Evolutionary conservation across 2,888 invertebrate species (phyloP), one percentile per base, ranked within the genome.

Genomic region (Teinopalpus imperialis): DNA sequence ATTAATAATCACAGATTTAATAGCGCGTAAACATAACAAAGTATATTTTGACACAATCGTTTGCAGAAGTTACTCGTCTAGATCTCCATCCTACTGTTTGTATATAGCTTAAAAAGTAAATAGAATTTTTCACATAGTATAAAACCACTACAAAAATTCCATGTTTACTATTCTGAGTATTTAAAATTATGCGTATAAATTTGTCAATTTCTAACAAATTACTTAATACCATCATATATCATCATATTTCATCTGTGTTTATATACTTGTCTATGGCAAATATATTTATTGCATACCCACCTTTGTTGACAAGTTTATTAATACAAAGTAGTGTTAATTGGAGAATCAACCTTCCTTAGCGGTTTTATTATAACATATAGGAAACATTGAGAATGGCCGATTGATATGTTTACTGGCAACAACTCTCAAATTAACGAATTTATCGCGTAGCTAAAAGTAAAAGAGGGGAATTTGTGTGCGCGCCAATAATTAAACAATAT

Each of bases 341-440:
- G 32, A 47, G 44, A 48, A 32, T 51, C 39, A 43, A 46, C 43
- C 49, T 44, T 47, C 50, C 48, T 46, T 63, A 60, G 56, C 53
- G 59, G 54, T 51, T 53, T 43, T 55, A 52, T 56, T 58, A 52
- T 62, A 61, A 51, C 52, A 54, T 54, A 51, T 61, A 58, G 52
- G 57, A 59, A 74, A 73, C 62, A 68, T 68, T 79, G 86, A 86
- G 85, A 86, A 83, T 66, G 65, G 87, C 87, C 87, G 81, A 86
- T 77, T 69, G 67, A 88, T 88, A 88, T 88, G 87, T 88, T 87
- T 85, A 79, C 74, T 70, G 87, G 87, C 87, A 81, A 78, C 79
- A 81, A 78, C 80, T 86, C 85, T 77, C 70, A 70, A 76, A 64
- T 70, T 75, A 74, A 81, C 85, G 82, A 82, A 80, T 80, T 82